Conservation (phyloP, 1,140 invertebrate species). For the Trialeurodes vaporariorum region DNA sequence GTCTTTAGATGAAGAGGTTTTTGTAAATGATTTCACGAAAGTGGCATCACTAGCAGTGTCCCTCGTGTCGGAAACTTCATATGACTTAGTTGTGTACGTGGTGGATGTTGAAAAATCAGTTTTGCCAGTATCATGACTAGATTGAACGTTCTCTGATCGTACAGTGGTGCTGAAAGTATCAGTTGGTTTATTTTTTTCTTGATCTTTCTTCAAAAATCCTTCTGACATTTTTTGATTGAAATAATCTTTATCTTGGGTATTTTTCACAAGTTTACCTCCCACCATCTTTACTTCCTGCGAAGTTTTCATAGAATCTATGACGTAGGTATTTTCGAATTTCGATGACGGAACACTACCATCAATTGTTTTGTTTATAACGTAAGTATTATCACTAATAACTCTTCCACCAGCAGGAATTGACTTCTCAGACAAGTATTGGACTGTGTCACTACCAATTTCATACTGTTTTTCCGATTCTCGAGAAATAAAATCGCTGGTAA, state of each 20-base stretch:
- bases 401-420: neutral
- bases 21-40: conserved; percentile 3
- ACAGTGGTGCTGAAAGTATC: neutral
- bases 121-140: neutral
- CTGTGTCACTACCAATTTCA: neutral
- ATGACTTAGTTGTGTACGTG: neutral
- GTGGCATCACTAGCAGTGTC: neutral
- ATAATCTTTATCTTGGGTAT: neutral
- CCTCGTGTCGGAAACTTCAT: neutral
- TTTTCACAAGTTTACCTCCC: conserved; percentile 16
- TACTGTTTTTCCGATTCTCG: neutral
- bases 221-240: neutral
- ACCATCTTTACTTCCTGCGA: conserved; percentile 15
- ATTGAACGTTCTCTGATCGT: neutral
- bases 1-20: neutral
- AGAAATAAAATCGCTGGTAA: neutral
- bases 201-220: neutral
- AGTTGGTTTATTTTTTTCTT: neutral
- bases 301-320: neutral
- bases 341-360: neutral
- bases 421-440: neutral
- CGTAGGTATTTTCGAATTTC: neutral
- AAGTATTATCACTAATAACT: neutral
- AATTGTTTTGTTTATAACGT: neutral
- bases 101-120: neutral